phyloP scores from a whole-genome alignment of 2,888 invertebrate genomes.

The Caenorhabditis sp. region DNA sequence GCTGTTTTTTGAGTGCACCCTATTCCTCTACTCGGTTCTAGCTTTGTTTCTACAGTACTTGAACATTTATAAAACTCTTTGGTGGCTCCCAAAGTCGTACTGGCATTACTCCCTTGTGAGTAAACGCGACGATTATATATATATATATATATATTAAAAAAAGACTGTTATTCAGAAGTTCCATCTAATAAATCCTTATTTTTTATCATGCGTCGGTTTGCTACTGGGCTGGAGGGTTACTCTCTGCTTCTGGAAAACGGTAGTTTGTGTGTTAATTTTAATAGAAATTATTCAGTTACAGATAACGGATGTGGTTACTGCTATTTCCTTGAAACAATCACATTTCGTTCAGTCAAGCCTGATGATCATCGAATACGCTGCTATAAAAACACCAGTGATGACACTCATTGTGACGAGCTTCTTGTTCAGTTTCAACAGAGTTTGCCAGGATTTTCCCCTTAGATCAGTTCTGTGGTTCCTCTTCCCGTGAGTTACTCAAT shows the following conservation, averaged over 20 bases:
- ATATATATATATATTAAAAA: neutral
- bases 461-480: constrained; percentile 89
- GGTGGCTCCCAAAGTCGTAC: constrained; percentile 96
- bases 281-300: constrained; percentile 14
- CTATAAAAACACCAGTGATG: constrained; percentile 76
- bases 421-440: constrained; percentile 80
- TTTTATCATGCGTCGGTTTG: constrained; percentile 88
- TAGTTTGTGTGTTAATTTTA: constrained; percentile 60
- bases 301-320: constrained; percentile 68
- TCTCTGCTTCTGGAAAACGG: constrained; percentile 82
- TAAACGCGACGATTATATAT: neutral
- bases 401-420: constrained; percentile 76
- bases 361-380: constrained; percentile 68
- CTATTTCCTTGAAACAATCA: constrained; percentile 51
- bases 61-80: constrained; percentile 93
- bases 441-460: constrained; percentile 86
- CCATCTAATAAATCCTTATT: constrained; percentile 91
- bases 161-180: constrained; percentile 86
- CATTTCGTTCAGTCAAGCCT: constrained; percentile 58
- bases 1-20: constrained; percentile 88
- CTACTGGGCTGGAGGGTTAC: constrained; percentile 88
- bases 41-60: constrained; percentile 90
- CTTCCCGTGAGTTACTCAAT: constrained; percentile 96
- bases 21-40: constrained; percentile 87
- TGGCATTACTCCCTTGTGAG: constrained; percentile 90